These are phyloP conservation scores for Cryptosula pallasiana DNA, from an alignment of 2,888 invertebrate species.

Conservation along the genomic window DNA sequence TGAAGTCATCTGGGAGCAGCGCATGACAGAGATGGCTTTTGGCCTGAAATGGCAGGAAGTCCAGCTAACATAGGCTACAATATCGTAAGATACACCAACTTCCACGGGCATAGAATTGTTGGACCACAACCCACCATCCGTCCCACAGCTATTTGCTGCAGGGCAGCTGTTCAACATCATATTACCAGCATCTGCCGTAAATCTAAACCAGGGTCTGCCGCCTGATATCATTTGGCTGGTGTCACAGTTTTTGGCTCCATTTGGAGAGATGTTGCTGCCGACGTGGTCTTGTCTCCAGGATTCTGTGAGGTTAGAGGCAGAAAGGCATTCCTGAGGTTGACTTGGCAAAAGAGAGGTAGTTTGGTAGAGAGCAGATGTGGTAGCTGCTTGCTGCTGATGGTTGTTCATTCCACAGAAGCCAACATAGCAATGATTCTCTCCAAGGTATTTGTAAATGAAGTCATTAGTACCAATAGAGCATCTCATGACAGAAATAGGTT, in stretches of 20 bases:
- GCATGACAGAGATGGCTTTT: not conserved
- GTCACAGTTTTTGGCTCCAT: not conserved
- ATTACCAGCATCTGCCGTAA: not conserved
- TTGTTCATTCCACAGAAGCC: not conserved
- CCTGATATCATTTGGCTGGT: not conserved
- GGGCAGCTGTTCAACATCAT: not conserved
- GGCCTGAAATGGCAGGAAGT: not conserved
- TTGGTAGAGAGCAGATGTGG: no score
- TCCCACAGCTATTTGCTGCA: not conserved
- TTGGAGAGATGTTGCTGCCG: not conserved
- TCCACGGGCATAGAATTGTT: not conserved
- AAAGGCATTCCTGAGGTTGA: not conserved
- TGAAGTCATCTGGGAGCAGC: not conserved
- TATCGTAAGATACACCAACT: not conserved
- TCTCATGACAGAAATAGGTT: not conserved
- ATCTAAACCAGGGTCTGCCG: slow-evolving; percentile 13
- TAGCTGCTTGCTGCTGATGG: no score
- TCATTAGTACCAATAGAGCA: not conserved
- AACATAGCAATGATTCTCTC: not conserved
- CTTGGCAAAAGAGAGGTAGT: no score
- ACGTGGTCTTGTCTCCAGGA: not conserved
- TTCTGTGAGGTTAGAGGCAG: slow-evolving; percentile 7
- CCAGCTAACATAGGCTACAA: not conserved
- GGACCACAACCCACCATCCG: not conserved
- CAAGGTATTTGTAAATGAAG: not conserved